Conservation (phyloP, 1,140 invertebrate genomes). For the Dinothrombium tinctorium region DNA sequence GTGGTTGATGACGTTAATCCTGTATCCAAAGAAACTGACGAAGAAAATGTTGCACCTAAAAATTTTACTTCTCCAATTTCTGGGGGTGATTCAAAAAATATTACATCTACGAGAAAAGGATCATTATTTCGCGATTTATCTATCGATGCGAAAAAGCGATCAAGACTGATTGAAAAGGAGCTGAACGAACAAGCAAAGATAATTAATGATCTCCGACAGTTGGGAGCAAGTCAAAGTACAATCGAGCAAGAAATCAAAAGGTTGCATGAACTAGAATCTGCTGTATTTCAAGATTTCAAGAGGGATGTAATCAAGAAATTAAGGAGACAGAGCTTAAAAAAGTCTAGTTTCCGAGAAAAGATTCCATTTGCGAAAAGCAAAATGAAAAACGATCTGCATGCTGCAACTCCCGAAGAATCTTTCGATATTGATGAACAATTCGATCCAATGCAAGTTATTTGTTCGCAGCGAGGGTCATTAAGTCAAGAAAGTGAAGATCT, state of each 20-base stretch:
- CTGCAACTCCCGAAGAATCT: no score
- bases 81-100: not conserved
- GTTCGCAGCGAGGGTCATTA: no score
- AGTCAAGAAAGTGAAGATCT: no score
- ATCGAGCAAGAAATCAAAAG: constrained; percentile 73
- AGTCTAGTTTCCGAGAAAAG: not conserved
- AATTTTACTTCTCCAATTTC: not conserved
- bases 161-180: constrained; percentile 81
- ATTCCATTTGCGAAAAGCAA: not conserved
- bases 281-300: constrained; percentile 54
- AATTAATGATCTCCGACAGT: constrained; percentile 57
- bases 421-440: no score
- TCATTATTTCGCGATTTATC: constrained; percentile 64
- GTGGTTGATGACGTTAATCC: constrained; percentile 14
- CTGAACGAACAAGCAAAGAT: constrained; percentile 89
- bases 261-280: constrained; percentile 66
- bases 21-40: not conserved
- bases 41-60: not conserved
- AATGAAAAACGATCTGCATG: not conserved
- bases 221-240: constrained; percentile 68
- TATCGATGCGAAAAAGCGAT: constrained; percentile 62
- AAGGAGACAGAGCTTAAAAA: constrained; percentile 48
- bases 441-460: no score
- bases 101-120: constrained; percentile 32
- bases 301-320: constrained; percentile 69